Evolutionary conservation across 23 tunicate species (phyloP).

Genomic region (Halocynthia roretzi): DNA sequence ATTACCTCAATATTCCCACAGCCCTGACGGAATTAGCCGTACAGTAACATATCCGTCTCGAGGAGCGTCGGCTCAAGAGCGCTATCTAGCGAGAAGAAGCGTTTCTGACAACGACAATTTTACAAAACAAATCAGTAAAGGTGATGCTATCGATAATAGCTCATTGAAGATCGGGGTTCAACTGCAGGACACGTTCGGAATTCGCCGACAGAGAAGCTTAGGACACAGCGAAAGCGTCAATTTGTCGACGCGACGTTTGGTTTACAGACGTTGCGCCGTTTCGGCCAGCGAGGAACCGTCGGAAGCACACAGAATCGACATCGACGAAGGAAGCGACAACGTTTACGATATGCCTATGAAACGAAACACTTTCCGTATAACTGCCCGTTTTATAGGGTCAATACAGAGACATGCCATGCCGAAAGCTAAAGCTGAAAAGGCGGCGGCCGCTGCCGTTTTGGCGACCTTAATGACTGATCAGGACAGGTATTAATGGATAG

Average conservation of each 20-base stretch:
- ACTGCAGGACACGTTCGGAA: neutral
- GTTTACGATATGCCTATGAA: slow-evolving; percentile 55
- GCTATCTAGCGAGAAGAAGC: neutral
- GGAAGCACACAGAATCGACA: neutral
- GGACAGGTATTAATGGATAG: slow-evolving; percentile 26
- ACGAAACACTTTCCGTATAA: slow-evolving; percentile 54
- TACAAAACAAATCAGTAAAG: no score
- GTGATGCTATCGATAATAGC: no score
- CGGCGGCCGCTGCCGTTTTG: slow-evolving; percentile 74
- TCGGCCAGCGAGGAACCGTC: slow-evolving; percentile 46
- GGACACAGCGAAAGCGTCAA: neutral
- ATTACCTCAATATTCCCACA: neutral
- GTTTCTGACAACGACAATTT: no score
- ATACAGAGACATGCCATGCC: slow-evolving; percentile 62
- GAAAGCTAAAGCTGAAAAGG: slow-evolving; percentile 57
- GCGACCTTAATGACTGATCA: slow-evolving; percentile 56
- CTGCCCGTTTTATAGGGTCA: slow-evolving; percentile 81
- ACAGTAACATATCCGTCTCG: slow-evolving; percentile 5
- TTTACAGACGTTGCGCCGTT: slow-evolving; percentile 53
- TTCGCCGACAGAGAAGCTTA: slow-evolving; percentile 6
- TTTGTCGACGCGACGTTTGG: slow-evolving; percentile 24
- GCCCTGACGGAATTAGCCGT: neutral
- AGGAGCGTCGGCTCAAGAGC: neutral
- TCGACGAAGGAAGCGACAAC: slow-evolving; percentile 19
- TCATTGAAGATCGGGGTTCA: no score